Evolutionary conservation across 1,140 invertebrate species (phyloP).

Genomic region (Orchesella cincta): DNA sequence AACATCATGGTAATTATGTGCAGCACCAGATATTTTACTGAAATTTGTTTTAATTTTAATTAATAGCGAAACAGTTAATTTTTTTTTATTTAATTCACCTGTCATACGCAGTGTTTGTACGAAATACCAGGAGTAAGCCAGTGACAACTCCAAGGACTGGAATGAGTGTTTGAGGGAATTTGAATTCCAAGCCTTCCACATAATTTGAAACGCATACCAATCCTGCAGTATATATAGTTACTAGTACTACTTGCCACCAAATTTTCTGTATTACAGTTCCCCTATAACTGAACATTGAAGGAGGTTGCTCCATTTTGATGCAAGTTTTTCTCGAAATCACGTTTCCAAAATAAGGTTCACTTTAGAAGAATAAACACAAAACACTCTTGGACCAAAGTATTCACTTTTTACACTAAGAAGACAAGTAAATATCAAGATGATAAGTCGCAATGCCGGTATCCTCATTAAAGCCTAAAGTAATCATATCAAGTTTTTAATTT

Average conservation of each 20-base stretch:
- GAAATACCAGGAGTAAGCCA: slow-evolving; percentile 44
- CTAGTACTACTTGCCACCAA: slow-evolving; percentile 44
- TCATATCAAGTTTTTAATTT: too few relatives aligned
- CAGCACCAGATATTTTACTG: not conserved
- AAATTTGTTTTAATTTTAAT: not conserved
- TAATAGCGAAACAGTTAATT: not conserved
- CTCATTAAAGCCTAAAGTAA: too few relatives aligned
- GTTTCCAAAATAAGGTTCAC: too few relatives aligned
- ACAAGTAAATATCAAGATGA: too few relatives aligned
- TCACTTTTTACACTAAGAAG: too few relatives aligned
- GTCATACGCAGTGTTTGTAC: slow-evolving; percentile 49
- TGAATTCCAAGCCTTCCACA: slow-evolving; percentile 43
- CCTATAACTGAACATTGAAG: slow-evolving; percentile 39
- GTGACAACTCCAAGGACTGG: slow-evolving; percentile 45
- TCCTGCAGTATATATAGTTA: slow-evolving; percentile 34
- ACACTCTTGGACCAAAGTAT: too few relatives aligned
- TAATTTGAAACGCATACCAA: slow-evolving; percentile 44
- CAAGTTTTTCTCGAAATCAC: too few relatives aligned
- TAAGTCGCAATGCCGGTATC: too few relatives aligned
- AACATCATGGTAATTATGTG: not conserved
- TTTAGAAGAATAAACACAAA: too few relatives aligned
- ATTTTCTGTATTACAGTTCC: slow-evolving; percentile 48
- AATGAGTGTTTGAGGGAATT: slow-evolving; percentile 45
- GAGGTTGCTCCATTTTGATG: slow-evolving; percentile 23
- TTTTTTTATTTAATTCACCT: slow-evolving; percentile 28